Evolutionary conservation across 2,888 invertebrate genomes (phyloP), one percentile per base, ranked within the genome.

Genomic region (Drosophila sordidapex): DNA sequence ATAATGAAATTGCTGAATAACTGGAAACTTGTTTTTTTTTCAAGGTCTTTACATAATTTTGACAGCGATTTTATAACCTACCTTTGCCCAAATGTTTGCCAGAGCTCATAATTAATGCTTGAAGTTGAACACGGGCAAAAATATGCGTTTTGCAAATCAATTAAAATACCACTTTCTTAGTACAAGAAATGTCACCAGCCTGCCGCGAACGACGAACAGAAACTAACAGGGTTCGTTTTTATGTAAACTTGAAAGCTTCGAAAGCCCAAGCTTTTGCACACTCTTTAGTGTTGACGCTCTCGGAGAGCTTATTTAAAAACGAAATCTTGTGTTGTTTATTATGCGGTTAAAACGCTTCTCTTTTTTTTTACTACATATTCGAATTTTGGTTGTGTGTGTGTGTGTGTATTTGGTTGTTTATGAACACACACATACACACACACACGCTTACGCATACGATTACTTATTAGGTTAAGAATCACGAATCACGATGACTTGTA

Each of bases 41-140:
- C 11, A 66, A 57, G 29, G 46, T 21, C 11, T n/a, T 25, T 13
- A 5, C 53, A 72, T n/a, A 2, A 11, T 58, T 31, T 15, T 4
- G 13, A 0, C 3, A 4, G 2, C 15, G 29, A 52, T 61, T 52
- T 29, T n/a, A 2, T 8, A 21, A n/a, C 54, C 52, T 70, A 87
- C 87, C 87, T 79, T 87, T 87, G 21, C 46, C 69, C 15, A 82
- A 79, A 70, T 86, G 86, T 61, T 86, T 86, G 29, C 77, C 81
- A 31, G 73, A 21, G 46, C 74, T 85, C 85, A 87, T 86, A 2
- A 29, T 71, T n/a, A 77, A 29, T 11, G 18, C 2, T 61, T 69
- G 57, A 36, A 71, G 38, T 56, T 62, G 56, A n/a, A 77, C 46
- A 10, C 43, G 43, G 0, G 43, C 51, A 51, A 77, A 74, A 10